A percentile compares a stretch with the other conserved stretches of the same genome.
phyloP scores from a whole-genome alignment of 2,797 vertebrate genomes.

The Meriones psammophilus region DNA sequence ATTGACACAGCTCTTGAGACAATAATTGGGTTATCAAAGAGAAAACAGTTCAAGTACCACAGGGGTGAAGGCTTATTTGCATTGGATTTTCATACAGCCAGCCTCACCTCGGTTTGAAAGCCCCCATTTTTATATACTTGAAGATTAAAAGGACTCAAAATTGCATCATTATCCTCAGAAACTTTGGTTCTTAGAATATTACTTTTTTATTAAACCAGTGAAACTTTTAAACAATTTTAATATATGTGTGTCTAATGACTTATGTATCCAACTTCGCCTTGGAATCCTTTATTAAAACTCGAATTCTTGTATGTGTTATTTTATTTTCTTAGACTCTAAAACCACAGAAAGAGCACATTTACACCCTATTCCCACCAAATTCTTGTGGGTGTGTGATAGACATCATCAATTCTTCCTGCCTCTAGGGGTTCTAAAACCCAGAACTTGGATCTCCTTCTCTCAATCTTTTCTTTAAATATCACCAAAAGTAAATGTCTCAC shows the following conservation, averaged over 20 bases:
- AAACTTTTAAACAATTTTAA: slow-evolving; percentile 88
- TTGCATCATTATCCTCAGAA: slow-evolving; percentile 97
- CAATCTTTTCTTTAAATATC: slow-evolving; percentile 62
- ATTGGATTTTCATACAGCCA: slow-evolving; percentile 99
- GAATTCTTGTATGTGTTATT: slow-evolving; percentile 82
- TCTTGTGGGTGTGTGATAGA: slow-evolving; percentile 76
- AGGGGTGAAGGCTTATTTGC: slow-evolving; percentile 99
- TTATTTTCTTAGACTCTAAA: slow-evolving; percentile 77
- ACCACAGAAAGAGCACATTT: slow-evolving; percentile 34
- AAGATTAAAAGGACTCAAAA: slow-evolving; percentile 95
- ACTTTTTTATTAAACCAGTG: slow-evolving; percentile 93
- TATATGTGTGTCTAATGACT: neutral
- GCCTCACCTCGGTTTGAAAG: slow-evolving; percentile 96
- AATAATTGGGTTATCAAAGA: slow-evolving; percentile 99
- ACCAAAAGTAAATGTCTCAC: slow-evolving; percentile 58
- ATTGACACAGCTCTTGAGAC: slow-evolving; percentile 99
- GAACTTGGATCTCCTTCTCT: neutral
- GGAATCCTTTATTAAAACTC: slow-evolving; percentile 83
- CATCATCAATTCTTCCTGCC: neutral
- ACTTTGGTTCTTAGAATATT: slow-evolving; percentile 94
- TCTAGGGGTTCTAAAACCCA: slow-evolving; percentile 8
- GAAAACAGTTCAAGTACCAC: slow-evolving; percentile 99
- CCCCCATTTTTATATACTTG: slow-evolving; percentile 92
- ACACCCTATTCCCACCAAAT: slow-evolving; percentile 26
- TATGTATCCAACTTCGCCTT: slow-evolving; percentile 83